Evolutionary conservation across 2,888 invertebrate genomes (phyloP).

Genomic region (Caenorhabditis angaria): DNA sequence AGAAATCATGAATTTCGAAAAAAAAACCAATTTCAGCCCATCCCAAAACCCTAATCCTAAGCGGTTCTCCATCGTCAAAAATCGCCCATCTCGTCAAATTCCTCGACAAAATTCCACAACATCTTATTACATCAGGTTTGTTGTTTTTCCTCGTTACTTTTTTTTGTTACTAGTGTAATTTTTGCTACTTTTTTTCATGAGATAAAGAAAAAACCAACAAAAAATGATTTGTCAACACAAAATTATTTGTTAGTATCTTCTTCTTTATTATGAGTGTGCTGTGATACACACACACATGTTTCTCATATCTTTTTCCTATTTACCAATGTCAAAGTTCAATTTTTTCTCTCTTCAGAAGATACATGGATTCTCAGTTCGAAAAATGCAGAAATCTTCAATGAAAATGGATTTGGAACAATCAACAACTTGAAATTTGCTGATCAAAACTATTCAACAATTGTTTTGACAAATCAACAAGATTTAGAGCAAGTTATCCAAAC

Average conservation of each 20-base stretch:
- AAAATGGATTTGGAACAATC: not conserved
- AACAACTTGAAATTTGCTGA: not conserved
- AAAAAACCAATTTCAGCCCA: slow-evolving; percentile 19
- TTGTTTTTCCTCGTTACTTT: not conserved
- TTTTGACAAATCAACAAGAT: slow-evolving; percentile 30
- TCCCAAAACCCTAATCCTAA: slow-evolving; percentile 24
- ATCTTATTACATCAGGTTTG: slow-evolving; percentile 1
- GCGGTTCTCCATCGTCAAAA: slow-evolving; percentile 11
- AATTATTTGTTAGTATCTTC: not conserved
- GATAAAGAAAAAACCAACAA: not conserved
- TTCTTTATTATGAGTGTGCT: not conserved
- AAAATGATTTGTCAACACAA: slow-evolving; percentile 1
- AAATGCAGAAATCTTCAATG: not conserved
- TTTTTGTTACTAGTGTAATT: not conserved
- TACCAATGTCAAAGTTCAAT: not conserved
- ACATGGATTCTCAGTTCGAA: not conserved
- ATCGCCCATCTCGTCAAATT: slow-evolving; percentile 12
- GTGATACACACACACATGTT: slow-evolving; percentile 4
- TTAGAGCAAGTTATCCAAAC: slow-evolving; percentile 46
- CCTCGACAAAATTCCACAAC: slow-evolving; percentile 8
- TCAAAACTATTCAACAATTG: slow-evolving; percentile 38
- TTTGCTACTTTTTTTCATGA: not conserved
- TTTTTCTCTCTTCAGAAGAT: not conserved
- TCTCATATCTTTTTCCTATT: not conserved
- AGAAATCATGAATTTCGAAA: not conserved